Conservation (phyloP, 2,797 vertebrate species). For the Leptatherina wallacei region DNA sequence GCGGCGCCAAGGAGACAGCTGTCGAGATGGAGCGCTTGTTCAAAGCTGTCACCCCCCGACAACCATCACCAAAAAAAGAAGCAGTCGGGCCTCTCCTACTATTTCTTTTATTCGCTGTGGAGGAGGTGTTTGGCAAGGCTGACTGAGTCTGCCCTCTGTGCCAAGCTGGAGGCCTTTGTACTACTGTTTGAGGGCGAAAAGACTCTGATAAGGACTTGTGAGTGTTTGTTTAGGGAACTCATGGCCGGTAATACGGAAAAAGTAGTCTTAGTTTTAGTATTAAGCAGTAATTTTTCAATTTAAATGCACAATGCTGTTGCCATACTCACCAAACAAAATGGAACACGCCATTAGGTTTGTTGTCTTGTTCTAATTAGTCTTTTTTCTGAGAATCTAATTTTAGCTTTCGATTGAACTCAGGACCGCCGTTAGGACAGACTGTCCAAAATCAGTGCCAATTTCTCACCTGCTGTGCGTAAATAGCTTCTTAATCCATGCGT, state of each 20-base stretch:
- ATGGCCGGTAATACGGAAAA: constrained; percentile 42
- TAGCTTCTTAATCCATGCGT: constrained; percentile 49
- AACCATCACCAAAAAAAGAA: constrained; percentile 65
- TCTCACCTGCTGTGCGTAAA: constrained; percentile 56
- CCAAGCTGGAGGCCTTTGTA: constrained; percentile 77
- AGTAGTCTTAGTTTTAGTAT: constrained; percentile 39
- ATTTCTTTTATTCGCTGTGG: constrained; percentile 67
- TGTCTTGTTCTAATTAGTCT: neutral
- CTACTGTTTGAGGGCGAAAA: constrained; percentile 69
- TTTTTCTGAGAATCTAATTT: constrained; percentile 2
- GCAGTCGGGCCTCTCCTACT: constrained; percentile 73
- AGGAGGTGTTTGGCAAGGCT: constrained; percentile 77
- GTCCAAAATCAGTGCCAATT: constrained; percentile 36
- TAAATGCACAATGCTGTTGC: constrained; percentile 24
- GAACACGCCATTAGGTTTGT: neutral
- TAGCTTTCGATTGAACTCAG: constrained; percentile 9
- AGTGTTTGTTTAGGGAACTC: constrained; percentile 75
- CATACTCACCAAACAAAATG: neutral
- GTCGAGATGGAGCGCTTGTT: constrained; percentile 92
- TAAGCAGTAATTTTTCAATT: constrained; percentile 27
- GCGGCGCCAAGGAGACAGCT: constrained; percentile 97
- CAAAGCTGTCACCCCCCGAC: constrained; percentile 91
- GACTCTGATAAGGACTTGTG: constrained; percentile 68
- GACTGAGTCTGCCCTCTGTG: constrained; percentile 63
- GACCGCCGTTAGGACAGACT: constrained; percentile 3